Evolutionary conservation across 2,888 invertebrate species (phyloP), one percentile per base, ranked within the genome.

Genomic region (Phaonia tiefii): DNA sequence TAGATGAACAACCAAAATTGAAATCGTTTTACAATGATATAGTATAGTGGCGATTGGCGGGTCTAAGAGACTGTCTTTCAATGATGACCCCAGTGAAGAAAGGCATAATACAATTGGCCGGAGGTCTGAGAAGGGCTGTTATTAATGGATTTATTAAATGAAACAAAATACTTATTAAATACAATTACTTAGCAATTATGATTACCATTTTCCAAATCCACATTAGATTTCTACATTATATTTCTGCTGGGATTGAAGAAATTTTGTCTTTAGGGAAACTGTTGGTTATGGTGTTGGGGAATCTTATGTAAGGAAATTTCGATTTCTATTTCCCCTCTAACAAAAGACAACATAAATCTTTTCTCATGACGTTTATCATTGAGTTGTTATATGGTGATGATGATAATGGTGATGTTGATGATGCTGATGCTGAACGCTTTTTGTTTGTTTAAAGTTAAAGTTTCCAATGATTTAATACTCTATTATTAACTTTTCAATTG

Each of bases 71-170:
- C 3, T 31, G 31, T 3, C 31, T 31, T n/a, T n/a, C n/a, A n/a
- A n/a, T n/a, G n/a, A n/a, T n/a, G n/a, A n/a, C n/a, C n/a, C n/a
- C n/a, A n/a, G n/a, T n/a, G n/a, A n/a, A n/a, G n/a, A n/a, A 31
- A 8, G 31, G 3, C 31, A 31, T 31, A 8, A 31, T 31, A 31
- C 4, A 31, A 31, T 5, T n/a, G n/a, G n/a, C n/a, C n/a, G n/a
- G n/a, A n/a, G 4, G 31, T 31, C 31, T 31, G 4, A 31, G 31
- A 3, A 2, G 20, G 2, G 8, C 10, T 20, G 37, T 22, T 63
- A 63, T 22, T 42, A 63, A 63, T 63, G 63, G 39, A 63, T 63
- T 63, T 60, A 20, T 42, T 63, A 63, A 63, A 63, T 63, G 63
- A 63, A 63, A 63, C 22, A 22, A 63, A 58, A 63, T 37, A 20